Evolutionary conservation across 2,797 vertebrate genomes (phyloP).

Genomic region (Heteromormyrus szaboi): DNA sequence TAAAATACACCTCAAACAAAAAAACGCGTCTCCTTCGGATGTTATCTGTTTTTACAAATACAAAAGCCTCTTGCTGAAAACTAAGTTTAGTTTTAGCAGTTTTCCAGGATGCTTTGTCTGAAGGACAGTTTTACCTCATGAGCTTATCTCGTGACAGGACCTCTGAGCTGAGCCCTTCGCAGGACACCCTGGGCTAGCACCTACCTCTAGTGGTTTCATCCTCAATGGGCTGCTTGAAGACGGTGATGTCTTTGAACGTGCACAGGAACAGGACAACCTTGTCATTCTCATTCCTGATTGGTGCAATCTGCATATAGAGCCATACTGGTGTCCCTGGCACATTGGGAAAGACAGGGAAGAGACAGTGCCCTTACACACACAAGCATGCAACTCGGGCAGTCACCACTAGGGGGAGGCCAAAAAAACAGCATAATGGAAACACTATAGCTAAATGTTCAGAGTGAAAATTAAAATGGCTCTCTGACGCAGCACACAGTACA

Average conservation of each 20-base stretch:
- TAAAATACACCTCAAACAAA: background rate
- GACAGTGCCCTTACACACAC: background rate
- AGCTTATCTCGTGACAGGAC: background rate
- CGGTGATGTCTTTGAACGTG: conserved; percentile 94
- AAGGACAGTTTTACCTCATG: background rate
- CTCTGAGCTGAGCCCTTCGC: background rate
- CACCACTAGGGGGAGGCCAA: background rate
- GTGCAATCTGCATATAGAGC: conserved; percentile 98
- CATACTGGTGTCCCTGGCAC: conserved; percentile 83
- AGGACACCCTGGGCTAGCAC: background rate
- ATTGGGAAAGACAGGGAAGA: background rate
- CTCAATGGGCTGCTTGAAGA: conserved; percentile 94
- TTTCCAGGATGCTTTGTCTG: background rate
- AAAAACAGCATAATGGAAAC: background rate
- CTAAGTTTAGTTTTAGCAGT: background rate
- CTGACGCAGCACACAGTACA: background rate
- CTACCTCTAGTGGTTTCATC: conserved; percentile 91
- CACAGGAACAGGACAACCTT: conserved; percentile 95
- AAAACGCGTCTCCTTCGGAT: background rate
- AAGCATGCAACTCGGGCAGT: background rate
- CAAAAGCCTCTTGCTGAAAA: background rate
- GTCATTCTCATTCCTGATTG: conserved; percentile 94
- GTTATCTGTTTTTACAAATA: background rate
- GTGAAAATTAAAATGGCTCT: background rate
- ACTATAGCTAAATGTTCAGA: background rate